phyloP scores from a whole-genome alignment of 2,113 vertebrate species.

The Rhabdomys dilectus region DNA sequence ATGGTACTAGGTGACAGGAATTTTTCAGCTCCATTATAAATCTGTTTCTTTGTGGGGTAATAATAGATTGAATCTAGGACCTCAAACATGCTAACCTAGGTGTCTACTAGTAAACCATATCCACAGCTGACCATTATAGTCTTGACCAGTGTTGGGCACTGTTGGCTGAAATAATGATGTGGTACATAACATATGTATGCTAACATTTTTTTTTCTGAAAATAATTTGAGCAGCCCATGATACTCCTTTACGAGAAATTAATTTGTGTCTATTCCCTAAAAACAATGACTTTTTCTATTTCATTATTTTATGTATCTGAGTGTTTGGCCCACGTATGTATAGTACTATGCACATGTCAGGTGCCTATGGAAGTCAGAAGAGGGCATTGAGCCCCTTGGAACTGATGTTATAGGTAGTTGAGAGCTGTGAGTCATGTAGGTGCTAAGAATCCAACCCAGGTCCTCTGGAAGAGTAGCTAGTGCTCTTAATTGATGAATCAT shows the following conservation, averaged over 20 bases:
- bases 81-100: not conserved
- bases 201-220: not conserved
- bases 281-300: not conserved
- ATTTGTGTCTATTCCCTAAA: slow-evolving; percentile 13
- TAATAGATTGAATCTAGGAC: not conserved
- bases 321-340: not conserved
- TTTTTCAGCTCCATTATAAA: not conserved
- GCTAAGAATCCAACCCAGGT: not conserved
- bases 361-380: not conserved
- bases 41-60: not conserved
- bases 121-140: not conserved
- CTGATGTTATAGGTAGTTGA: not conserved
- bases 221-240: not conserved
- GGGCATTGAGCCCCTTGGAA: not conserved
- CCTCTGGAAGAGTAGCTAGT: not conserved
- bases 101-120: not conserved
- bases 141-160: not conserved
- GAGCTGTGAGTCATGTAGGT: not conserved
- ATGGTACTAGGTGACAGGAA: not conserved
- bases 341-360: not conserved
- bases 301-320: not conserved
- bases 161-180: not conserved
- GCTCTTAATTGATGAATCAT: not conserved
- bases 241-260: not conserved
- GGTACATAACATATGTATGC: not conserved